phyloP scores from a whole-genome alignment of 2,888 invertebrate species.

The Aethes cnicana region DNA sequence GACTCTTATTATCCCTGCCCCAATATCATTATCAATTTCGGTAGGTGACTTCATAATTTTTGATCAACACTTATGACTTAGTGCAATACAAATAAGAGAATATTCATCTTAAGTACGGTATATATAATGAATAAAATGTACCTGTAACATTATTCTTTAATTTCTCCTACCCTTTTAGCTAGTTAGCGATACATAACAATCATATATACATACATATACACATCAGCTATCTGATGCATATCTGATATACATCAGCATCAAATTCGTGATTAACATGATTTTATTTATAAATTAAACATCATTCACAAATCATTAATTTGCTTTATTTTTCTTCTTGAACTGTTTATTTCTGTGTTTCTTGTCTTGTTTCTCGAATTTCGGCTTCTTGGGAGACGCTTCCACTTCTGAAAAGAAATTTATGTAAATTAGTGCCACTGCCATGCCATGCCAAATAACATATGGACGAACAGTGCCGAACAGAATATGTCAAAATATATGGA shows the following conservation, averaged over 20 bases:
- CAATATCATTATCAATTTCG: slow-evolving; percentile 22
- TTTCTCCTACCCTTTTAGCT: slow-evolving; percentile 10
- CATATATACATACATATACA: too few species aligned
- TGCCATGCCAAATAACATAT: too few species aligned
- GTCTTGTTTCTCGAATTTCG: slow-evolving; percentile 63
- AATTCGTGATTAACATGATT: too few species aligned
- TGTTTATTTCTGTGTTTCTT: slow-evolving; percentile 58
- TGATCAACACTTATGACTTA: slow-evolving; percentile 20
- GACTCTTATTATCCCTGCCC: slow-evolving; percentile 3
- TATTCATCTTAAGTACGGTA: slow-evolving; percentile 54
- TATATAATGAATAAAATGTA: slow-evolving; percentile 47
- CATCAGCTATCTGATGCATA: too few species aligned
- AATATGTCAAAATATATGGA: too few species aligned
- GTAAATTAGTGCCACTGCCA: too few species aligned
- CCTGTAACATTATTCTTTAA: slow-evolving; percentile 41
- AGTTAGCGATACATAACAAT: too few species aligned
- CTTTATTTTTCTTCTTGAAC: slow-evolving; percentile 64
- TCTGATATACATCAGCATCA: too few species aligned
- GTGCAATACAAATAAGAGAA: slow-evolving; percentile 24
- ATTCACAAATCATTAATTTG: slow-evolving; percentile 5
- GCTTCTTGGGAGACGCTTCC: slow-evolving; percentile 51
- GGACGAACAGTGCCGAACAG: too few species aligned
- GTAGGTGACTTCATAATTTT: slow-evolving; percentile 2
- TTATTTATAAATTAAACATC: too few species aligned
- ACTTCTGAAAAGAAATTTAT: slow-evolving; percentile 51